These are phyloP conservation scores for Hepsetus odoe DNA, from an alignment of 2,113 vertebrate species.

Conservation along the genomic window DNA sequence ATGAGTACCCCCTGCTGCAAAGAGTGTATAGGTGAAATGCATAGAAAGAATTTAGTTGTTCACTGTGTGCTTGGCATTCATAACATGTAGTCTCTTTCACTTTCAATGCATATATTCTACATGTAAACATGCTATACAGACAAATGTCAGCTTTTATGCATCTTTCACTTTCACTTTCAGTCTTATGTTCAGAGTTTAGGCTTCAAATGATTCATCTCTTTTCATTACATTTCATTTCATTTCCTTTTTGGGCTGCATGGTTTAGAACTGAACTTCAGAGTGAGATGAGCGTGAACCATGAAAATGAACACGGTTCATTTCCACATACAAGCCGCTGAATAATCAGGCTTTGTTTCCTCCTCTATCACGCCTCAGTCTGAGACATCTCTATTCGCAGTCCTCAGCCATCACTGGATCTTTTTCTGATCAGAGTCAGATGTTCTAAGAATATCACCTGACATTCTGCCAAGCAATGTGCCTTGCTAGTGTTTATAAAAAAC, in stretches of 20 bases:
- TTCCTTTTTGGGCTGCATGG: not conserved
- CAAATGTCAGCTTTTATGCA: no score
- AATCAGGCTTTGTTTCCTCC: not conserved
- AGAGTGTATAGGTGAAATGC: no score
- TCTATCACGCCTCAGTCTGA: not conserved
- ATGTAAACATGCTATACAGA: no score
- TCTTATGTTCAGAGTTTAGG: no score
- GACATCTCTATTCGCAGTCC: slow-evolving; percentile 18
- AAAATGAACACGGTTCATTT: not conserved
- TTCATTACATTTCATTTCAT: not conserved
- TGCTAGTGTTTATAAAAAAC: slow-evolving; percentile 41
- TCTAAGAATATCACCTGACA: slow-evolving; percentile 48
- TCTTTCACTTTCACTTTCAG: no score
- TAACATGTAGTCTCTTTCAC: no score
- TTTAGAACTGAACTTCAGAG: not conserved
- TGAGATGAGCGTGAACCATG: not conserved
- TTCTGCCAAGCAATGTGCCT: slow-evolving; percentile 43
- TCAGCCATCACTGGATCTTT: slow-evolving; percentile 24
- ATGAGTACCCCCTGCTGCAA: no score
- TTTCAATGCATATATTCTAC: no score
- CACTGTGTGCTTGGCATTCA: no score
- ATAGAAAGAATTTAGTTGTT: no score
- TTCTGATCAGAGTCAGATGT: slow-evolving; percentile 41
- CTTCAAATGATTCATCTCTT: no score
- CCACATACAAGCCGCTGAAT: not conserved